Percentiles rank a stretch among this genome's conserved stretches.
Conservation (phyloP, 2,888 invertebrate species). For the Andrena flavipes region DNA sequence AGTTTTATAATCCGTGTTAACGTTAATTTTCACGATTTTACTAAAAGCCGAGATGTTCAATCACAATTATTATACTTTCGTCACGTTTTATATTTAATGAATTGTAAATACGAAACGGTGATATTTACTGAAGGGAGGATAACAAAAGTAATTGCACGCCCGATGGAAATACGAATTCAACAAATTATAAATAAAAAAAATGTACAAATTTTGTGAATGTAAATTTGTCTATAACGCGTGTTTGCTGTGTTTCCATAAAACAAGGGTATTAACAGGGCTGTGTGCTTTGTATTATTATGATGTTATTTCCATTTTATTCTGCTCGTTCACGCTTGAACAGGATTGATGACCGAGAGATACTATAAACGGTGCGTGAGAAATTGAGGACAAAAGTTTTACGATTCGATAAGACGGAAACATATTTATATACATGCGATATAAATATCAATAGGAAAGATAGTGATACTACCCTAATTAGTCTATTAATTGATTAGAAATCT, state of each 20-base stretch:
- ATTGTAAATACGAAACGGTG: background rate
- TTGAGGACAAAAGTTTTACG: too few species aligned
- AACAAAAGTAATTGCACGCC: background rate
- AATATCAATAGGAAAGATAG: too few species aligned
- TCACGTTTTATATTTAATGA: background rate
- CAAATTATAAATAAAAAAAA: background rate
- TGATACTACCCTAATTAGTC: too few species aligned
- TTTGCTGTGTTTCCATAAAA: background rate
- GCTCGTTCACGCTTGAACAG: too few species aligned
- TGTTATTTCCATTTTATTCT: background rate
- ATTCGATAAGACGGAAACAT: too few species aligned
- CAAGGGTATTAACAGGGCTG: background rate
- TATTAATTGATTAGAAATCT: too few species aligned
- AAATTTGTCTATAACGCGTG: background rate
- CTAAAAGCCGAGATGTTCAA: background rate
- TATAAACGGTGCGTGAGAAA: too few species aligned
- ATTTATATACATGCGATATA: too few species aligned
- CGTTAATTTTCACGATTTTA: too few species aligned
- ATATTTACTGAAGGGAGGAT: background rate
- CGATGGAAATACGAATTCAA: background rate
- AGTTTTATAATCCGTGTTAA: too few species aligned
- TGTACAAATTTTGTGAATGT: background rate
- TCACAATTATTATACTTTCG: background rate
- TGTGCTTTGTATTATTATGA: background rate
- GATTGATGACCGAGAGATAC: too few species aligned